A percentile compares a stretch with the other conserved stretches of the same genome.
These are phyloP conservation scores for Charanyca ferruginea DNA, from an alignment of 2,888 invertebrate genomes.

Conservation along the genomic window DNA sequence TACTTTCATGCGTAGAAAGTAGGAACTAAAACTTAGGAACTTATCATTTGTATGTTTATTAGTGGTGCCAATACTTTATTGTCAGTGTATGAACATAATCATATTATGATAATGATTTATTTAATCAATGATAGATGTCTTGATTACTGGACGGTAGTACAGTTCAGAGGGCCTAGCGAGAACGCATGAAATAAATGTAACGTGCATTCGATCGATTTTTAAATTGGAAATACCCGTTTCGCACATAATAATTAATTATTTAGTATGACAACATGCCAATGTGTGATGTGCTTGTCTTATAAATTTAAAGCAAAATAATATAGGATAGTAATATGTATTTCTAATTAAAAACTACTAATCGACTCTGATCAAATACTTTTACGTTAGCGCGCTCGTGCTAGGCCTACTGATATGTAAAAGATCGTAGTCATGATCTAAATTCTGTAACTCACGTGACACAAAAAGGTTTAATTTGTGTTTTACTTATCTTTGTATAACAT, in stretches of 20 bases:
- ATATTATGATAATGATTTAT: constrained; percentile 7
- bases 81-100: constrained; percentile 25
- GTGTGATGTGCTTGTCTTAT: background rate
- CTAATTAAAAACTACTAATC: background rate
- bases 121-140: background rate
- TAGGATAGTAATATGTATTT: background rate
- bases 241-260: background rate
- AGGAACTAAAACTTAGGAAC: background rate
- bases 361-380: background rate
- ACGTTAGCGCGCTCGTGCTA: background rate
- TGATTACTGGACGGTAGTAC: constrained; percentile 7
- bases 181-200: background rate
- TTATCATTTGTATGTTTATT: background rate
- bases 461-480: constrained; percentile 45
- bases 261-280: background rate
- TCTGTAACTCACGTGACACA: constrained; percentile 33
- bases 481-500: constrained; percentile 65
- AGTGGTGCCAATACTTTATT: constrained; percentile 4
- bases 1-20: background rate
- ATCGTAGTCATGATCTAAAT: constrained; percentile 33
- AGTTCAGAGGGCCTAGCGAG: constrained; percentile 9
- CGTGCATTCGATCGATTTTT: background rate
- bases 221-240: background rate
- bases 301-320: background rate
- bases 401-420: constrained; percentile 20